These are phyloP conservation scores for Zeugodacus cucurbitae DNA, from an alignment of 1,140 invertebrate species.

Conservation along the genomic window DNA sequence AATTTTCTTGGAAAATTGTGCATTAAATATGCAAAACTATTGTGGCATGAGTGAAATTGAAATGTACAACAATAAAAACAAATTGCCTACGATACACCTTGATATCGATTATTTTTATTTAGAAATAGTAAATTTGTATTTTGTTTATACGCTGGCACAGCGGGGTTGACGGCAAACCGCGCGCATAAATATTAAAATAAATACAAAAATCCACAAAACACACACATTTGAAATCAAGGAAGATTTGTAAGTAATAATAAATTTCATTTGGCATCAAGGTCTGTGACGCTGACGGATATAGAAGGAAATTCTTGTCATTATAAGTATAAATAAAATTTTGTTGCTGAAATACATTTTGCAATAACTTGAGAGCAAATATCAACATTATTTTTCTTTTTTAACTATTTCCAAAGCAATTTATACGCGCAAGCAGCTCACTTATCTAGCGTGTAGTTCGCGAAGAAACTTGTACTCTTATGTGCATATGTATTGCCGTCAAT, in stretches of 20 bases:
- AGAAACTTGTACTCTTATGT: not conserved
- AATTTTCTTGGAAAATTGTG: not conserved
- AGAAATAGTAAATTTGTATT: not conserved
- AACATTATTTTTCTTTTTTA: not conserved
- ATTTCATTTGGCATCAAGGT: not conserved
- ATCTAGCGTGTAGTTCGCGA: not conserved
- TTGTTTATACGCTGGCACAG: not conserved
- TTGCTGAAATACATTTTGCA: not conserved
- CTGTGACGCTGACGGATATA: not conserved
- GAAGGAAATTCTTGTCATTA: not conserved
- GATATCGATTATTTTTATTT: not conserved
- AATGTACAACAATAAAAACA: not conserved
- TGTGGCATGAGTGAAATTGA: not conserved
- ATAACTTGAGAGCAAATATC: not conserved
- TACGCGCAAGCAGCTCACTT: not conserved
- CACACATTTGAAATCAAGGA: not conserved
- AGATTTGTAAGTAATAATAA: not conserved
- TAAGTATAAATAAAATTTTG: not conserved
- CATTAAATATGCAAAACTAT: not conserved
- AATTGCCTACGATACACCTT: not conserved
- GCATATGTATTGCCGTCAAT: not conserved
- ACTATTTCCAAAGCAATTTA: not conserved
- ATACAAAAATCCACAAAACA: not conserved
- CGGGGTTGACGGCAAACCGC: not conserved
- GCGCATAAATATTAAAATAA: not conserved